Conservation (phyloP, 2,888 invertebrate species). For the Agrotis ipsilon region DNA sequence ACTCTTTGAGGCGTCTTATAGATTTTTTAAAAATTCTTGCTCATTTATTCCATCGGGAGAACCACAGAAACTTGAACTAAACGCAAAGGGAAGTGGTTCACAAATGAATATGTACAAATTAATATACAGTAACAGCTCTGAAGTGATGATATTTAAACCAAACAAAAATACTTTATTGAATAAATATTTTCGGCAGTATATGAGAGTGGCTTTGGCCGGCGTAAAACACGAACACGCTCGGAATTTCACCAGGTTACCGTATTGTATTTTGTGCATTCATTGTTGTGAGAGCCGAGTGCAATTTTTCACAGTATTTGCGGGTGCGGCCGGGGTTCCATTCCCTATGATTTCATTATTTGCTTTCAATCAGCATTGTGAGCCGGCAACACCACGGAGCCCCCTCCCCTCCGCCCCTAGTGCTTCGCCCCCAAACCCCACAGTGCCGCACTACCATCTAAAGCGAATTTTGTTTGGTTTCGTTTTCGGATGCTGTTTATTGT, state of each 20-base stretch:
- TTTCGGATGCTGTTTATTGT: slow-evolving; percentile 88
- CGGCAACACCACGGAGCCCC: slow-evolving; percentile 68
- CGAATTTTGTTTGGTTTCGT: slow-evolving; percentile 90
- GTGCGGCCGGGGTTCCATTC: slow-evolving; percentile 79
- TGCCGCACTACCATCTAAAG: slow-evolving; percentile 76
- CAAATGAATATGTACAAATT: background rate
- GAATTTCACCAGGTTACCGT: slow-evolving; percentile 60
- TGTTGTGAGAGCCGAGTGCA: slow-evolving; percentile 80
- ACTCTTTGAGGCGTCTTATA: background rate
- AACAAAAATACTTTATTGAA: slow-evolving; percentile 21
- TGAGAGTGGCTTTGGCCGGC: slow-evolving; percentile 14
- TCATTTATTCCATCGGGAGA: background rate
- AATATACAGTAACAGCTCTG: background rate
- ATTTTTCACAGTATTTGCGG: slow-evolving; percentile 88
- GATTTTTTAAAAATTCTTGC: background rate
- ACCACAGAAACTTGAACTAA: too few relatives aligned
- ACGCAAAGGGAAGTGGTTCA: background rate
- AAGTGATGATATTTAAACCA: slow-evolving; percentile 19
- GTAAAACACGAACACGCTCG: slow-evolving; percentile 45
- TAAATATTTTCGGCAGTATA: slow-evolving; percentile 25
- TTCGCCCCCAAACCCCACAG: slow-evolving; percentile 66
- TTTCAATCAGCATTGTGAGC: slow-evolving; percentile 91
- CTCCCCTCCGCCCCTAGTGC: slow-evolving; percentile 53
- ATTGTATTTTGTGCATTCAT: slow-evolving; percentile 77
- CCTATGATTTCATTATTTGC: slow-evolving; percentile 91